Evolutionary conservation across 2,797 vertebrate genomes (phyloP), one percentile per base, ranked within the genome.

Genomic region (Melanogrammus aeglefinus): DNA sequence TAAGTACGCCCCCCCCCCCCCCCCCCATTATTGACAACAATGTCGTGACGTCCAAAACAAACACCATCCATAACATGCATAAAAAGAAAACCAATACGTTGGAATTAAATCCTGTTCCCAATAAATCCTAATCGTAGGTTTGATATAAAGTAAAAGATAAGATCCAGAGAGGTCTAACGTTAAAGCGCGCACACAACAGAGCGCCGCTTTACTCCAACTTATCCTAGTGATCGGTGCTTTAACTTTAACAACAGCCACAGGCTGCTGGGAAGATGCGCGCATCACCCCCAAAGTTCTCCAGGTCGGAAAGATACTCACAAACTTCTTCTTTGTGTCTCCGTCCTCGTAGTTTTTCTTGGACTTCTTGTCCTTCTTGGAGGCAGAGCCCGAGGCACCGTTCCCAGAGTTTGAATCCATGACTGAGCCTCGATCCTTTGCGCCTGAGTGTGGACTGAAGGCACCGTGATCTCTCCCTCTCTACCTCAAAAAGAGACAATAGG

Each of bases 271-370:
- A 14, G 44, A 9, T 66, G 2, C 36, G 70, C 16, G 29, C 39
- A 39, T 69, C 41, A 77, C 12, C n/a, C 66, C 10, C 5, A 21
- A 66, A 66, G 24, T 27, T n/a, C 2, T 66, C 2, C 66, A 6
- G 31, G 69, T 2, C 14, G 69, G 6, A 13, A 7, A 24, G 16
- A 83, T 92, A 95, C 95, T 93, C 86, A 95, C 95, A 91, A 95
- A 95, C 88, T 95, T 95, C 92, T 95, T 95, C 80, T 94, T 95
- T 47, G 89, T 90, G 1, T 94, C 94, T 88, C 94, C 94, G 79
- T 95, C 94, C 2, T 95, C 95, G 14, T 88, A 88, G 80, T 27
- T 85, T 85, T 95, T 95, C 92, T 95, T 95, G 24, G 93, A 77
- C 71, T 95, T 95, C 85, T 95, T 95, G 13, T 95, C 94, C 86